These are phyloP conservation scores for Leptoteleia sp. DNA, from an alignment of 1,140 invertebrate genomes.

Conservation along the genomic window DNA sequence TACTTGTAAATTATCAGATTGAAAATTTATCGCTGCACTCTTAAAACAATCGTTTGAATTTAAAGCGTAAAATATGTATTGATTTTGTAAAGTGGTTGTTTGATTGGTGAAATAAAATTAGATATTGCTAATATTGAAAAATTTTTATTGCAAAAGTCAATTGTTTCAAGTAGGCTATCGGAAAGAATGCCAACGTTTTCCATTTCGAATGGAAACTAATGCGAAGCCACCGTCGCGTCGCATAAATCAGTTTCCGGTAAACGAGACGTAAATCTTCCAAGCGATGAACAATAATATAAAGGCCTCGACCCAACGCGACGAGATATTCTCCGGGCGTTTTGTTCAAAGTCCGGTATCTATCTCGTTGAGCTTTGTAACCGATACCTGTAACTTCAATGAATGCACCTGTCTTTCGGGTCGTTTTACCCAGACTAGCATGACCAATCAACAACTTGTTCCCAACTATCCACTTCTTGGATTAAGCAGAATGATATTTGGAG, in stretches of 20 bases:
- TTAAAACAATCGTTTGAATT: too few species aligned
- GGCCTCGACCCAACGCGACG: conserved; percentile 8
- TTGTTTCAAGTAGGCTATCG: conserved; percentile 27
- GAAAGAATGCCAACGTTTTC: conserved; percentile 21
- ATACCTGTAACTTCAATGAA: conserved; percentile 41
- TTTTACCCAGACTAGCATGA: conserved; percentile 29
- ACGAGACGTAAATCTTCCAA: conserved; percentile 45
- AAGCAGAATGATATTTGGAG: conserved; percentile 6
- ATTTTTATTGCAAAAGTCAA: too few species aligned
- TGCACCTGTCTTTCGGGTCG: conserved; percentile 47
- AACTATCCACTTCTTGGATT: conserved; percentile 17
- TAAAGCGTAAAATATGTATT: too few species aligned
- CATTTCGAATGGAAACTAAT: conserved; percentile 28
- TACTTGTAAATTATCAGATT: too few species aligned
- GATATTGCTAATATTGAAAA: too few species aligned
- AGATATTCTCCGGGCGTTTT: conserved; percentile 18
- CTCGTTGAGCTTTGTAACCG: conserved; percentile 52
- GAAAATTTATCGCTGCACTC: too few species aligned
- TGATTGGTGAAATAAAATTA: too few species aligned
- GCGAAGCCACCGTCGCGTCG: conserved; percentile 24
- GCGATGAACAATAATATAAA: conserved; percentile 50
- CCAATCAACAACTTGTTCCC: conserved; percentile 45
- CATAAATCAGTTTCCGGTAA: conserved; percentile 61
- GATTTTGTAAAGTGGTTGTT: too few species aligned
- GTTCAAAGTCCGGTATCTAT: conserved; percentile 25